Base-by-base conservation (phyloP, 2,113 vertebrate species). In the Macrotus californicus region DNA sequence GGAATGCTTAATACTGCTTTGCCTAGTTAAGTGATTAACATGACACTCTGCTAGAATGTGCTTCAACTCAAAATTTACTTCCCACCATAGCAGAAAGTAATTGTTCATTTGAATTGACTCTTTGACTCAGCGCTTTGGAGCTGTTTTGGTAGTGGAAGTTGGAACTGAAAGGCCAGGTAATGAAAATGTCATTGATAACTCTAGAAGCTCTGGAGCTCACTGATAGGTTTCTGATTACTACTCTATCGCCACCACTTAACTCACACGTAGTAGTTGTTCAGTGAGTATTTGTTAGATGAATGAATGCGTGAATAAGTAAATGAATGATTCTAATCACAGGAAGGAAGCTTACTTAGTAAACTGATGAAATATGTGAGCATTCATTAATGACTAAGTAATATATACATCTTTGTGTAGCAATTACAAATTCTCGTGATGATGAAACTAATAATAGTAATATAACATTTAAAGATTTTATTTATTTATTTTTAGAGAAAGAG, bases 311-410 rank as follows among this genome's bases (percentile, higher is more conserved):
- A 75, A 36, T 89, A 34, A 72, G 24, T 80, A 59, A 75, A 34
- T 92, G 7, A 91, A 93, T 70, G 15, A 36, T 66, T 92, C 31
- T 91, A 34, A 29, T 91, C 21, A 66, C 36, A 83, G 31, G n/a
- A 82, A 83, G n/a, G n/a, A 77, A 76, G 34, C n/a, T 80, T 87
- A 34, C 43, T 87, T 90, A 84, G 48, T 82, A 82, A 94, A 94
- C 43, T 61, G 64, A 48, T 87, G 48, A 96, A 93, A 43, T 69
- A 36, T 64, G 5, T 87, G 70, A 50, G 56, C 29, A 92, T 79
- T 89, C 22, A 80, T 75, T 87, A 16, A 89, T 94, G 76, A 31
- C 59, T 95, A 94, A 79, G 50, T 87, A 70, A 56, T 77, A 3
- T 66, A 89, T 89, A 34, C 24, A 84, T 84, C 50, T 89, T 90